Conservation (phyloP, 2,888 invertebrate species). For the Cephus pygmeus region DNA sequence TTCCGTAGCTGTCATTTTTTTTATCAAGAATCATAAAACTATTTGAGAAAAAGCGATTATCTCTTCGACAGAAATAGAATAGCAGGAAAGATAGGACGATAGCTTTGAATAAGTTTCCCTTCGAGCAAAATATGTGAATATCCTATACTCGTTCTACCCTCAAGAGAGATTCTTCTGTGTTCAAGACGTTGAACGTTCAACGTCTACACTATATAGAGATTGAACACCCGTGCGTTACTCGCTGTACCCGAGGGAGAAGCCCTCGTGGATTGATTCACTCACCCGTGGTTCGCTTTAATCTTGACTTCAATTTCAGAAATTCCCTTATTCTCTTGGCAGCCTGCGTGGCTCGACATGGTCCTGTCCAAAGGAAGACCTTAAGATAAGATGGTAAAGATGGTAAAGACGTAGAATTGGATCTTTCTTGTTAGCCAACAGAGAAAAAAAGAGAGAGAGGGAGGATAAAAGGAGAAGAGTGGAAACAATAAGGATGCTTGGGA, state of each 20-base stretch:
- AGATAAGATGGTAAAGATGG: background rate
- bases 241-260: slow-evolving; percentile 13
- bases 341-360: background rate
- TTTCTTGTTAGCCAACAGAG: background rate
- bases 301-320: slow-evolving; percentile 18
- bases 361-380: background rate
- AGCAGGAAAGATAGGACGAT: background rate
- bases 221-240: slow-evolving; percentile 4
- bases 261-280: slow-evolving; percentile 23
- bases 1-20: background rate
- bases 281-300: slow-evolving; percentile 23
- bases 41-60: background rate
- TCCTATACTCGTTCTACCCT: background rate
- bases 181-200: background rate
- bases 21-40: background rate
- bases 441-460: slow-evolving; percentile 10
- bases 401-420: background rate
- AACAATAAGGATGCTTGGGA: slow-evolving; percentile 26
- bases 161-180: background rate
- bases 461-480: slow-evolving; percentile 16
- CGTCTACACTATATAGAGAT: background rate
- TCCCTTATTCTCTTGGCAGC: slow-evolving; percentile 4
- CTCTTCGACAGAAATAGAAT: background rate
- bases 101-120: background rate
- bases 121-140: background rate